phyloP scores from a whole-genome alignment of 2,888 invertebrate genomes.

The Monochamus alternatus region DNA sequence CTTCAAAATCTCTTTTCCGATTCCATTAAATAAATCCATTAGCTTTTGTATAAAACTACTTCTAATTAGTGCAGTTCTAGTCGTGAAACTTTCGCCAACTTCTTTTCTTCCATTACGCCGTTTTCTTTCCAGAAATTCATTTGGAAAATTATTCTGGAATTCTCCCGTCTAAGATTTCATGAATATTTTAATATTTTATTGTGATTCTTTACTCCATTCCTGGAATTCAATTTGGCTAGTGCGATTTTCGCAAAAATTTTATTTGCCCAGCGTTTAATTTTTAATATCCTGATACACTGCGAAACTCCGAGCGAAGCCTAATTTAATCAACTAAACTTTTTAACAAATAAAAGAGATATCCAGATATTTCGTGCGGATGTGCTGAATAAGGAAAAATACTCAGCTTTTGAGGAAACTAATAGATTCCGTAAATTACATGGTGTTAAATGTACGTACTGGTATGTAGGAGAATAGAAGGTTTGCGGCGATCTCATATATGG shows the following conservation, averaged over 20 bases:
- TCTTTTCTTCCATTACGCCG: background rate
- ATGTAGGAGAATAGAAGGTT: too few relatives aligned
- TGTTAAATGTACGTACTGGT: too few relatives aligned
- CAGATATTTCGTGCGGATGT: too few relatives aligned
- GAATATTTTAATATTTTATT: constrained; percentile 13
- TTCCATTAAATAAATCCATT: constrained; percentile 12
- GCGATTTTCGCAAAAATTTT: constrained; percentile 4
- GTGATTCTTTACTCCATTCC: constrained; percentile 12
- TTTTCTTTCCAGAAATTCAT: constrained; percentile 10
- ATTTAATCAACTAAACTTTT: background rate
- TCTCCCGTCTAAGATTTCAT: constrained; percentile 13
- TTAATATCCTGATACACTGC: constrained; percentile 1
- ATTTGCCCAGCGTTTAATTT: background rate
- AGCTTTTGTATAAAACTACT: background rate
- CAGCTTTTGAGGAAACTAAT: too few relatives aligned
- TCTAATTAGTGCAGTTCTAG: constrained; percentile 13
- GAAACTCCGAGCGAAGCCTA: background rate
- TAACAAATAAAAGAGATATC: background rate
- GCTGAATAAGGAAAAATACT: too few relatives aligned
- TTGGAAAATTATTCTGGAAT: constrained; percentile 5
- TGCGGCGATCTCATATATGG: too few relatives aligned
- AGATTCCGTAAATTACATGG: too few relatives aligned
- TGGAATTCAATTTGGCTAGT: constrained; percentile 9
- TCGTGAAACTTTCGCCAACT: constrained; percentile 2
- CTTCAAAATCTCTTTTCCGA: background rate